phyloP scores from a whole-genome alignment of 2,797 vertebrate species.

The Florisuga fusca region DNA sequence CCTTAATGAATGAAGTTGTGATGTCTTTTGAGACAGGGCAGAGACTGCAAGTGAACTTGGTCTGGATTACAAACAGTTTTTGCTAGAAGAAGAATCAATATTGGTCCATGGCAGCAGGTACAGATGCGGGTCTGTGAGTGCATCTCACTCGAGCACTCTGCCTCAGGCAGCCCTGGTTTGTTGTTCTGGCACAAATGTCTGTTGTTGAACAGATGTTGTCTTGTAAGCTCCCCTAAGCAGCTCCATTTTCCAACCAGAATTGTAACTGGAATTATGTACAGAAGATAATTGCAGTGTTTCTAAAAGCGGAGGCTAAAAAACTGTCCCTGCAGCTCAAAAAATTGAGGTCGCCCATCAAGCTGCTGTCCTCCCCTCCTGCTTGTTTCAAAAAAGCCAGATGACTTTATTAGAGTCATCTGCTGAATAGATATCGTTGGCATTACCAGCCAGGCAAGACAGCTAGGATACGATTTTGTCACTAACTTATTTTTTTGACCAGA shows the following conservation, averaged over 20 bases:
- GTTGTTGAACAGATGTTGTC: slow-evolving; percentile 70
- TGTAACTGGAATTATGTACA: slow-evolving; percentile 70
- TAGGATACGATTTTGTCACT: slow-evolving; percentile 38
- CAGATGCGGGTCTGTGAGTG: background rate
- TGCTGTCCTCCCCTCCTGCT: slow-evolving; percentile 7
- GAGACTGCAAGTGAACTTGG: background rate
- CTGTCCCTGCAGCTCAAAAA: background rate
- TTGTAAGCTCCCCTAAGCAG: slow-evolving; percentile 74
- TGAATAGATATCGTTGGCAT: slow-evolving; percentile 3
- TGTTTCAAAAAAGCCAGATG: slow-evolving; percentile 40
- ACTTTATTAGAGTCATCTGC: slow-evolving; percentile 30
- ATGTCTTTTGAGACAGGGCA: background rate
- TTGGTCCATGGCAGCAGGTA: background rate
- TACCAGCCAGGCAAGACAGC: slow-evolving; percentile 33
- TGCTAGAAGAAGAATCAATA: background rate
- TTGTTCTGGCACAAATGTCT: slow-evolving; percentile 49
- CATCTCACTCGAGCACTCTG: background rate
- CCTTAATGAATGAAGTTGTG: background rate
- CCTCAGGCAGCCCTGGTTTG: background rate
- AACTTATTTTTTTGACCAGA: slow-evolving; percentile 37
- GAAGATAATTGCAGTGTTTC: slow-evolving; percentile 70
- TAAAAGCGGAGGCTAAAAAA: slow-evolving; percentile 50
- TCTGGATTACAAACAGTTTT: background rate
- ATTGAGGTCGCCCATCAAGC: slow-evolving; percentile 66
- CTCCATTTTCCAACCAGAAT: slow-evolving; percentile 76